Conservation (phyloP, 53 echinoderm and acorn worm genomes). For the Hippasteria phrygiana region DNA sequence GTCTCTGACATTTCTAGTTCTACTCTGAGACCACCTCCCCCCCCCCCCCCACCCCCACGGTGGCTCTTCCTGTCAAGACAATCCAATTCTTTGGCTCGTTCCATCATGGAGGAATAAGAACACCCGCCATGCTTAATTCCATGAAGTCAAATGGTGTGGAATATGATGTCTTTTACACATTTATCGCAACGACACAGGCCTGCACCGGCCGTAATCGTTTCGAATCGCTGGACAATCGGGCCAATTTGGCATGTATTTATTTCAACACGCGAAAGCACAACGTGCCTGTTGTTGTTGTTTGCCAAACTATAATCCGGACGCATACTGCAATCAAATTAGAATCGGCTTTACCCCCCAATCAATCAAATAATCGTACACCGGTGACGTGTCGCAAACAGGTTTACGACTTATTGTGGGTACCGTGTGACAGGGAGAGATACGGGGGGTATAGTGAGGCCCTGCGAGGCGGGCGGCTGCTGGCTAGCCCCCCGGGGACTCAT, state of each 20-base stretch:
- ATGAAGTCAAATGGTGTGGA: too few relatives aligned
- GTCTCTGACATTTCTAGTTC: too few relatives aligned
- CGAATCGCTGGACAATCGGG: background rate
- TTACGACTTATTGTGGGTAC: slow-evolving; percentile 38
- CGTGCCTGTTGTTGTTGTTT: slow-evolving; percentile 34
- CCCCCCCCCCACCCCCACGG: too few relatives aligned
- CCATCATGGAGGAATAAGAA: too few relatives aligned
- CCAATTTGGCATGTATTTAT: background rate
- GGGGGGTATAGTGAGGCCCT: slow-evolving; percentile 13
- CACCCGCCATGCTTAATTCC: too few relatives aligned
- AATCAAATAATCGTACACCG: slow-evolving; percentile 41
- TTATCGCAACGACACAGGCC: too few relatives aligned
- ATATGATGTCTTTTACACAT: too few relatives aligned
- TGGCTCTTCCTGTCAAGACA: too few relatives aligned
- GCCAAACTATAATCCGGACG: background rate
- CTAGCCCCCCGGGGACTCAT: slow-evolving; percentile 31
- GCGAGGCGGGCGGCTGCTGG: background rate
- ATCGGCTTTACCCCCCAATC: slow-evolving; percentile 26
- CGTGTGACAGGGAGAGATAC: slow-evolving; percentile 7
- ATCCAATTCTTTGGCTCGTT: too few relatives aligned
- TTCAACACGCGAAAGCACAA: background rate
- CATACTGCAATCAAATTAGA: slow-evolving; percentile 47
- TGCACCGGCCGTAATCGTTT: background rate
- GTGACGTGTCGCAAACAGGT: slow-evolving; percentile 40
- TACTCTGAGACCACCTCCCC: too few relatives aligned